Conservation (phyloP, 2,797 vertebrate genomes). For the Spheniscus humboldti region DNA sequence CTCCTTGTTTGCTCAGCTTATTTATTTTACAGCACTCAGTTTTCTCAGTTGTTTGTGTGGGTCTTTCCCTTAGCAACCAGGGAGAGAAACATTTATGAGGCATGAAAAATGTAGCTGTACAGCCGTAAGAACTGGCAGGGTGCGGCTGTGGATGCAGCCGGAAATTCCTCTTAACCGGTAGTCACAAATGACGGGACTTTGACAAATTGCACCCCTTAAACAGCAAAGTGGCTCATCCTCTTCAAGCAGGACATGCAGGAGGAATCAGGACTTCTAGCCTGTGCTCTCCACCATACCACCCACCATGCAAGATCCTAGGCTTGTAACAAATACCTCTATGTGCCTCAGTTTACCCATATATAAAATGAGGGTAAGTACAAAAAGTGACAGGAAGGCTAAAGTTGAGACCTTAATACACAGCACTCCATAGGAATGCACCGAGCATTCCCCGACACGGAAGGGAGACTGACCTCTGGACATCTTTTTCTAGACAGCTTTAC, state of each 20-base stretch:
- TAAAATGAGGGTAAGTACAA: not conserved
- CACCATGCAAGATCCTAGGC: fast-evolving
- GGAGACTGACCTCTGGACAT: not conserved
- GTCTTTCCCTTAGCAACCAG: slow-evolving; percentile 52
- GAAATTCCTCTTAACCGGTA: slow-evolving; percentile 34
- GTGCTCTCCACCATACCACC: not conserved
- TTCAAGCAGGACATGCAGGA: not conserved
- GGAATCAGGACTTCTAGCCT: not conserved
- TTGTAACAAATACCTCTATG: fast-evolving
- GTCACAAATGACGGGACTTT: not conserved
- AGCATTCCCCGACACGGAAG: fast-evolving
- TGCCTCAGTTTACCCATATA: not conserved
- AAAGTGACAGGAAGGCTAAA: not conserved
- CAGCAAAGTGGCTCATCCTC: not conserved
- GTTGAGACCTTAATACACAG: not conserved
- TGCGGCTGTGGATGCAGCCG: slow-evolving; percentile 29
- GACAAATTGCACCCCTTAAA: not conserved
- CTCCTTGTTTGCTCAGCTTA: slow-evolving; percentile 42
- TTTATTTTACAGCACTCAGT: slow-evolving; percentile 31
- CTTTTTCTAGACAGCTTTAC: not conserved
- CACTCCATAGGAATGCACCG: not conserved
- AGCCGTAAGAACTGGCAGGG: not conserved
- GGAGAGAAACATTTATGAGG: slow-evolving; percentile 31
- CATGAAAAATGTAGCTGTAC: slow-evolving; percentile 22
- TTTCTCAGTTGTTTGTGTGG: slow-evolving; percentile 53